phyloP scores from a whole-genome alignment of 2,797 vertebrate species.

The Gallinago solitaria region DNA sequence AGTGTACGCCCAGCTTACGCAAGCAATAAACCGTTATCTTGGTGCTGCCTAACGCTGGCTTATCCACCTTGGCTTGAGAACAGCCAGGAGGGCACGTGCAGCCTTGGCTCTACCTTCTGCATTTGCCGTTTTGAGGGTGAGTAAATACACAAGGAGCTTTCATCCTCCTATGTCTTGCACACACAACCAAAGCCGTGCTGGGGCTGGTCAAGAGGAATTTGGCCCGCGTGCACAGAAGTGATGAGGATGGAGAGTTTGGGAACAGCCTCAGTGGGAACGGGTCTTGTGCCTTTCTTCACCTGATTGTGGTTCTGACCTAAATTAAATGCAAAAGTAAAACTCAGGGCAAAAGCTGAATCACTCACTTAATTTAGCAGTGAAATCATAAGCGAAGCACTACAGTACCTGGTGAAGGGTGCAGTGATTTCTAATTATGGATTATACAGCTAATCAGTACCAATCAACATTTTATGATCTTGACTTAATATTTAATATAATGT shows the following conservation, averaged over 20 bases:
- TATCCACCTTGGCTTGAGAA: neutral
- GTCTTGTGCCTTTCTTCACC: neutral
- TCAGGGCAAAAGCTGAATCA: constrained; percentile 50
- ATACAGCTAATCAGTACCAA: constrained; percentile 73
- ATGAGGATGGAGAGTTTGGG: neutral
- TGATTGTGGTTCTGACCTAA: neutral
- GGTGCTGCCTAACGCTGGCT: accelerated
- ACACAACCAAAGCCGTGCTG: accelerated
- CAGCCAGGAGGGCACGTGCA: accelerated
- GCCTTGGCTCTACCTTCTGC: neutral
- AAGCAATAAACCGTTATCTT: neutral
- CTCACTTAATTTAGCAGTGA: neutral
- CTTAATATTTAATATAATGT: constrained; percentile 76
- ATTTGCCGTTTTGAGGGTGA: accelerated
- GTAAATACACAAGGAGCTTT: neutral
- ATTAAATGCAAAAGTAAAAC: constrained; percentile 37
- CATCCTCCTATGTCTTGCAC: neutral
- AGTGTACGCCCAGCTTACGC: neutral
- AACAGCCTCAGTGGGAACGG: neutral
- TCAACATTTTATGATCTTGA: constrained; percentile 74
- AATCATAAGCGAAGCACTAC: constrained; percentile 35
- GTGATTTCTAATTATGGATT: constrained; percentile 72
- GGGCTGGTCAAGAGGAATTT: neutral
- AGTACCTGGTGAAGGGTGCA: constrained; percentile 66
- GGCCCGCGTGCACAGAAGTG: accelerated